Evolutionary conservation across 2,113 vertebrate genomes (phyloP).

Genomic region (Pygoscelis adeliae): DNA sequence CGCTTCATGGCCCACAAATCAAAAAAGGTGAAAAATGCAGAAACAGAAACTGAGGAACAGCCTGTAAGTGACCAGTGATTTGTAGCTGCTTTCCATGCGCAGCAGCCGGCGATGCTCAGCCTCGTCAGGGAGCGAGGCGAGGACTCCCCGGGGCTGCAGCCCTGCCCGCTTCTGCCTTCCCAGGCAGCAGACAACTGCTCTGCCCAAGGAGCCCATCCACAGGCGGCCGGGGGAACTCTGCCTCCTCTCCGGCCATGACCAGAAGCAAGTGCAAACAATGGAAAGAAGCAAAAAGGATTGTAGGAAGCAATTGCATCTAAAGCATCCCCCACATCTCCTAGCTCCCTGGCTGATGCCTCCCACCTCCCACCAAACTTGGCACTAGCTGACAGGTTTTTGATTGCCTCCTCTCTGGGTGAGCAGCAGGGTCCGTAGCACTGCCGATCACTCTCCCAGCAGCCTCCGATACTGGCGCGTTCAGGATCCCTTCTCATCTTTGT

Average conservation of each 20-base stretch:
- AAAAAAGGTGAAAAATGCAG: conserved; percentile 10
- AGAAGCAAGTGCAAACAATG: neutral
- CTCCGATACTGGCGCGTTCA: rapidly evolving
- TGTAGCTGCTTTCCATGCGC: rapidly evolving
- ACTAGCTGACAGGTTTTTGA: neutral
- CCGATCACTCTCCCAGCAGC: neutral
- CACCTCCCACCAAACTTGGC: neutral
- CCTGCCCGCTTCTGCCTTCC: neutral
- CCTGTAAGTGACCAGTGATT: neutral
- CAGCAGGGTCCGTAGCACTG: neutral
- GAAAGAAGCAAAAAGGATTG: neutral
- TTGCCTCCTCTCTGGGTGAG: neutral
- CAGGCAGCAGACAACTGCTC: neutral
- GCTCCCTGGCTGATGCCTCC: neutral
- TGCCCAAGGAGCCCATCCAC: neutral
- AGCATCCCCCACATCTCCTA: neutral
- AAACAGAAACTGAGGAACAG: neutral
- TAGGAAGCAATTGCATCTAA: neutral
- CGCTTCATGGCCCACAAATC: conserved; percentile 7
- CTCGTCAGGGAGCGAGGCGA: rapidly evolving
- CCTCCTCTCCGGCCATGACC: neutral
- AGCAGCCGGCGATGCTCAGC: neutral
- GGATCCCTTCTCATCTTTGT: neutral
- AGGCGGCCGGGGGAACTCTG: rapidly evolving
- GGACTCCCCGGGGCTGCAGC: neutral